Percentiles rank a stretch among this genome's conserved stretches.
Evolutionary conservation across 2,797 vertebrate species (phyloP).

Genomic region (Myoxocephalus aenaeus): DNA sequence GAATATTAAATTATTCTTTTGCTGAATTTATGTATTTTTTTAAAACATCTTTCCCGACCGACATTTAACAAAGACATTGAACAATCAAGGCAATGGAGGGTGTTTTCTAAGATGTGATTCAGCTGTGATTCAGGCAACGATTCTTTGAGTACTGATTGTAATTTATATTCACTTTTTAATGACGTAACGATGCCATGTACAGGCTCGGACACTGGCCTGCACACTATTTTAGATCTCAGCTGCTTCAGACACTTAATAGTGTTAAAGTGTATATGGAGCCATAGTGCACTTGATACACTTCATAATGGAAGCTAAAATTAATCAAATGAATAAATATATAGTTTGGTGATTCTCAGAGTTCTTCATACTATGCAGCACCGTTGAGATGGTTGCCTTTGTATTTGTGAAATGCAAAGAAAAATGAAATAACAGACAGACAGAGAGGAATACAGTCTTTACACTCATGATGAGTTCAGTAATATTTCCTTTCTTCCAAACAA

Average conservation of each 20-base stretch:
- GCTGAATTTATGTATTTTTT: conserved; percentile 81
- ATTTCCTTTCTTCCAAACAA: neutral
- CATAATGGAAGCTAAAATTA: neutral
- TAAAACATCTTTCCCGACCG: conserved; percentile 53
- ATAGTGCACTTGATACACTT: neutral
- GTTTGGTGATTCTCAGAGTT: neutral
- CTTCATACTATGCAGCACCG: neutral
- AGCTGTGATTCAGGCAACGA: neutral
- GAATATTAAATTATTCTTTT: conserved; percentile 71
- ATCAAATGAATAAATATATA: too few relatives aligned
- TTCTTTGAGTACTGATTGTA: neutral
- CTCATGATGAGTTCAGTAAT: neutral
- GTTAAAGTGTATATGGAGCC: neutral
- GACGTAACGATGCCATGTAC: neutral
- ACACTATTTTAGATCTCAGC: neutral
- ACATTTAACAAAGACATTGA: conserved; percentile 64
- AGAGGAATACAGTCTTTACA: neutral
- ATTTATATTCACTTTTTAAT: conserved; percentile 2
- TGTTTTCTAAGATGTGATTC: conserved; percentile 18
- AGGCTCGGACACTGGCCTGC: neutral
- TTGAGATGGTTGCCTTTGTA: neutral
- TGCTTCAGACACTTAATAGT: neutral
- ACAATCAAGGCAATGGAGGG: conserved; percentile 56
- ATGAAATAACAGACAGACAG: too few relatives aligned
- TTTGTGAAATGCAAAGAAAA: neutral